Conservation (phyloP, 2,113 vertebrate genomes). For the Rhadina sibilatrix region DNA sequence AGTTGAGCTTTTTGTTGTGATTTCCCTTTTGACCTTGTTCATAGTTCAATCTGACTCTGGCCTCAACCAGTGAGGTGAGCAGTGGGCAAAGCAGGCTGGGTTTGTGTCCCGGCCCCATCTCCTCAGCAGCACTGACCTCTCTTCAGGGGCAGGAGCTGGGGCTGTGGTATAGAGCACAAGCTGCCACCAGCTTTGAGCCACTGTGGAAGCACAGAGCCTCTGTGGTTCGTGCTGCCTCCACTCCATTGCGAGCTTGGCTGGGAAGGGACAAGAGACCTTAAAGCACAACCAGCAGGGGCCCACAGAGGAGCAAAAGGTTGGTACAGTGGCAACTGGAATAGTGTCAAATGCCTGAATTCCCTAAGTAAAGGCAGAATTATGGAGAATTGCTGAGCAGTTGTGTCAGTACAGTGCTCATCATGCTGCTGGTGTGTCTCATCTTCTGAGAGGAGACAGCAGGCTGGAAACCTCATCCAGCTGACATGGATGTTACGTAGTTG, state of each 20-base stretch:
- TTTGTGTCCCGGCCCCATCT: not conserved
- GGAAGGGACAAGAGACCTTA: not conserved
- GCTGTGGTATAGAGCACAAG: not conserved
- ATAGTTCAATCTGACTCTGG: not conserved
- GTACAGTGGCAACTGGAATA: not conserved
- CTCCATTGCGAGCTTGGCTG: not conserved
- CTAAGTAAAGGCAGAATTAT: not conserved
- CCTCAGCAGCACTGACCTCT: not conserved
- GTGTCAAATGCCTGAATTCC: not conserved
- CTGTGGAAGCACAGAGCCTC: not conserved
- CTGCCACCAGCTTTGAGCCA: not conserved
- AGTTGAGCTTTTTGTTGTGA: not conserved
- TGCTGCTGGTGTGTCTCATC: not conserved
- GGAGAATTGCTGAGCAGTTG: not conserved
- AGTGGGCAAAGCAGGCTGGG: not conserved
- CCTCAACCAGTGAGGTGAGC: not conserved
- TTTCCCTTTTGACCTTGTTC: not conserved
- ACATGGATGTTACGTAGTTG: not conserved
- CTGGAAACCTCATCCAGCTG: not conserved
- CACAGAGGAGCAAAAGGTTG: not conserved
- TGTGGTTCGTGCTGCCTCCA: rapidly evolving
- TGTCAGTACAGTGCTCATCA: not conserved
- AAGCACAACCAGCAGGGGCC: not conserved
- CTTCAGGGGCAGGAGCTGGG: not conserved
- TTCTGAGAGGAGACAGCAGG: not conserved